These are phyloP conservation scores for Phaetusa simplex DNA, from an alignment of 2,113 vertebrate species.

Conservation along the genomic window DNA sequence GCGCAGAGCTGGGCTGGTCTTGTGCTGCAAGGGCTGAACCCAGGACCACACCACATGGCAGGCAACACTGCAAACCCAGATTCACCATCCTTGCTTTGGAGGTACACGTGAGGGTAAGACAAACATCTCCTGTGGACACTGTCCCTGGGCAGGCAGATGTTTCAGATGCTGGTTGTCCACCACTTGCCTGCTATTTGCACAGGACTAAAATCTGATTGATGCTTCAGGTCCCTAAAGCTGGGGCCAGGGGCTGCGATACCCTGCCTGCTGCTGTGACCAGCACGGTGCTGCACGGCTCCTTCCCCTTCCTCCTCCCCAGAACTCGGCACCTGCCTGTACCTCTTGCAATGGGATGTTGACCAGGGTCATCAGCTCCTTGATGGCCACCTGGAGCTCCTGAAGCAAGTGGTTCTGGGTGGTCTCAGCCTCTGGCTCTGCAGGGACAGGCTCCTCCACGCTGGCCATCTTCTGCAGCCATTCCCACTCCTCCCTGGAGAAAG, in stretches of 20 bases:
- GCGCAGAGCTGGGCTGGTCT: background rate
- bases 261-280: background rate
- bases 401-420: conserved; percentile 78
- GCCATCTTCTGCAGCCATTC: conserved; percentile 86
- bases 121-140: background rate
- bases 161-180: background rate
- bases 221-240: background rate
- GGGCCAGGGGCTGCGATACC: background rate
- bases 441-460: conserved; percentile 73
- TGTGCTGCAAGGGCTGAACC: background rate
- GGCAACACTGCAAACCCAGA: background rate
- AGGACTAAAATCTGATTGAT: background rate
- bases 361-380: conserved; percentile 83
- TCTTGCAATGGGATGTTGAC: conserved; percentile 84
- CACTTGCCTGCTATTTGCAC: background rate
- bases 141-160: background rate
- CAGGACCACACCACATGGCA: background rate
- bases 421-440: conserved; percentile 73
- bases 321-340: conserved; percentile 60
- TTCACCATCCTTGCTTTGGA: background rate
- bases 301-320: background rate
- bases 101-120: background rate
- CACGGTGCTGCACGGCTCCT: accelerated
- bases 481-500: conserved; percentile 85
- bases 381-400: conserved; percentile 82